Evolutionary conservation across 2,888 invertebrate species (phyloP), one percentile per base, ranked within the genome.

Genomic region (Hoplodrina blanda): DNA sequence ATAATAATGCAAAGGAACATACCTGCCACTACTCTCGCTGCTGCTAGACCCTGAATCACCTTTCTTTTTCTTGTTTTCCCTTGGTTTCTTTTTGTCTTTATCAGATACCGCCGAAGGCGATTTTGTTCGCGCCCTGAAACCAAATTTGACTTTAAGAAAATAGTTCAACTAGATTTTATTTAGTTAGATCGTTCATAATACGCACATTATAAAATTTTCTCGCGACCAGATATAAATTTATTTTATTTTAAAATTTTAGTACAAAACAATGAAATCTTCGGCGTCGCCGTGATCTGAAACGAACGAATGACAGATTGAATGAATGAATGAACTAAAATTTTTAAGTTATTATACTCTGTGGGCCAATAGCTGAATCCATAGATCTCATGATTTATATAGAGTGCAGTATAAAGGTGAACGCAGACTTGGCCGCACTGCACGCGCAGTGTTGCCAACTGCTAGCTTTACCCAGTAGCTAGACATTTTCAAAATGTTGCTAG

Each of bases 11-110:
- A 46, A 6, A 6, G 17, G 30, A 66, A 69, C 44, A 63, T 82
- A 97, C 97, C 97, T 97, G 90, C 97, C 97, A 92, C 98, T 98
- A 86, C 97, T 97, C 67, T 98, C 98, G 90, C 98, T 98, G 87
- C 98, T 98, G 74, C 98, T 98, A 1, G 98, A 98, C 52, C 97
- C 98, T 30, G 98, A 98, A 70, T 97, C 97, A 73, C 96, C 97
- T 79, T 97, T 97, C 90, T 97, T 97, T 90, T 97, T 97, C 85
- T 92, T 92, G 61, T 96, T 96, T 75, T 95, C 94, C 73, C 94
- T 94, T 67, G 92, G 92, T 86, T 97, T 96, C 89, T 98, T 98
- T 90, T 97, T 97, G 82, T 97, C 98, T 90, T 97, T 97, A 75
- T 97, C 97, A 30, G 97, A 97, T 54, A 96, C 95, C 81, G 97